phyloP scores from a whole-genome alignment of 2,888 invertebrate species.

The Falcaria lacertinaria region DNA sequence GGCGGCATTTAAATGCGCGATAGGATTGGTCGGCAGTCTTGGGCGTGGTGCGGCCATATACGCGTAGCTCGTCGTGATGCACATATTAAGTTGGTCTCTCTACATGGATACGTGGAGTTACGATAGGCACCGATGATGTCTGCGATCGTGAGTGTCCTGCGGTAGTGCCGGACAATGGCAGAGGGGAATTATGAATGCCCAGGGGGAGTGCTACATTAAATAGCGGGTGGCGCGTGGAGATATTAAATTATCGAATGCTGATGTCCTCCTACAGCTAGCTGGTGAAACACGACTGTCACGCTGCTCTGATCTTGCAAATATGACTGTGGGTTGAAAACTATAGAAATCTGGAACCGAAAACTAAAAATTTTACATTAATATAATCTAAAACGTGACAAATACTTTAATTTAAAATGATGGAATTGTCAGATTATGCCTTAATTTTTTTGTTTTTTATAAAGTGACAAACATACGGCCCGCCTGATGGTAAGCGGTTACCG shows the following conservation, averaged over 20 bases:
- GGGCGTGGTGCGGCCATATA: conserved; percentile 71
- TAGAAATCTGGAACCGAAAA: too few relatives aligned
- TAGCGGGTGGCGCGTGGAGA: conserved; percentile 53
- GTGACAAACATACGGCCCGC: too few relatives aligned
- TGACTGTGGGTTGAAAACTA: too few relatives aligned
- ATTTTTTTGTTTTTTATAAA: too few relatives aligned
- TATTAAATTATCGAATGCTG: conserved; percentile 55
- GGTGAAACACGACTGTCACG: not conserved
- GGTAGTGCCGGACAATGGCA: conserved; percentile 50
- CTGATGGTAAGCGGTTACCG: too few relatives aligned
- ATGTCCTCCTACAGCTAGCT: conserved; percentile 11
- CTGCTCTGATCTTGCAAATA: not conserved
- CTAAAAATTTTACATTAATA: too few relatives aligned
- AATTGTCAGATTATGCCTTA: too few relatives aligned
- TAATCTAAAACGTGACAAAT: too few relatives aligned
- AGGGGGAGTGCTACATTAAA: conserved; percentile 50
- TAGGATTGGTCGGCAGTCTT: conserved; percentile 67
- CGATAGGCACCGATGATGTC: conserved; percentile 64
- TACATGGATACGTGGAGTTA: conserved; percentile 68
- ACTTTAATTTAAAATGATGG: too few relatives aligned
- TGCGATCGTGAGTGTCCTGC: conserved; percentile 63
- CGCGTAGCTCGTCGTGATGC: conserved; percentile 73
- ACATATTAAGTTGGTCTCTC: conserved; percentile 77
- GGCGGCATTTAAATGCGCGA: conserved; percentile 66
- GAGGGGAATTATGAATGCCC: conserved; percentile 55